These are phyloP conservation scores for Uria aalge DNA, from an alignment of 2,113 vertebrate species.

Conservation along the genomic window DNA sequence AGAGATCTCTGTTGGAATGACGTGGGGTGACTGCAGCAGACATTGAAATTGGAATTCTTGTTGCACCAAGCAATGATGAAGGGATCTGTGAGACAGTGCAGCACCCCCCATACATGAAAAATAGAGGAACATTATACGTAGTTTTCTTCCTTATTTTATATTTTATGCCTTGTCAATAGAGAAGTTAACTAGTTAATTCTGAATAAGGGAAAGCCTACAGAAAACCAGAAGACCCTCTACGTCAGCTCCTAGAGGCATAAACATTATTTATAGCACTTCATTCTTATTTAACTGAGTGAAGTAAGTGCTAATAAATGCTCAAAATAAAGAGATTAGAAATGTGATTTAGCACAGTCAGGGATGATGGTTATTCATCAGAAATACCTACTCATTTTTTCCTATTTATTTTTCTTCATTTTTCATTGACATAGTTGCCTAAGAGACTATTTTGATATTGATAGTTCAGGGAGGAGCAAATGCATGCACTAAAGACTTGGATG, in stretches of 20 bases:
- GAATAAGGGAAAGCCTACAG: not conserved
- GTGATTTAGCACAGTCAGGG: not conserved
- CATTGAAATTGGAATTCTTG: not conserved
- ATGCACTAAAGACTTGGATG: slow-evolving; percentile 37
- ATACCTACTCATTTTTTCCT: not conserved
- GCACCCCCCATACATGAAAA: not conserved
- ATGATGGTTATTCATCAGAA: slow-evolving; percentile 9
- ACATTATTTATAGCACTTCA: not conserved
- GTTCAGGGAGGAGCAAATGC: slow-evolving; percentile 43
- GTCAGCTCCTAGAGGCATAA: not conserved
- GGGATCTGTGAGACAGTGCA: not conserved
- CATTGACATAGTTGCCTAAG: slow-evolving; percentile 33
- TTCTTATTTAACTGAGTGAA: slow-evolving; percentile 25
- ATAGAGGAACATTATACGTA: not conserved
- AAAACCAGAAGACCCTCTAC: not conserved
- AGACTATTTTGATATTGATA: slow-evolving; percentile 33
- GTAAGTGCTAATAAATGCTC: not conserved
- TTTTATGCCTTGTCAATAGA: not conserved
- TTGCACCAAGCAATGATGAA: not conserved
- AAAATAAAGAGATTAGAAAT: slow-evolving; percentile 25
- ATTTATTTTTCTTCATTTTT: slow-evolving; percentile 51
- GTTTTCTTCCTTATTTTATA: not conserved
- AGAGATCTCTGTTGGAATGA: not conserved
- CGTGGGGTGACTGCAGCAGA: not conserved
- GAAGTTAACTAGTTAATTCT: not conserved